A percentile compares a stretch with the other conserved stretches of the same genome.
phyloP scores from a whole-genome alignment of 2,797 vertebrate species.

The Mionectes olivaceus region DNA sequence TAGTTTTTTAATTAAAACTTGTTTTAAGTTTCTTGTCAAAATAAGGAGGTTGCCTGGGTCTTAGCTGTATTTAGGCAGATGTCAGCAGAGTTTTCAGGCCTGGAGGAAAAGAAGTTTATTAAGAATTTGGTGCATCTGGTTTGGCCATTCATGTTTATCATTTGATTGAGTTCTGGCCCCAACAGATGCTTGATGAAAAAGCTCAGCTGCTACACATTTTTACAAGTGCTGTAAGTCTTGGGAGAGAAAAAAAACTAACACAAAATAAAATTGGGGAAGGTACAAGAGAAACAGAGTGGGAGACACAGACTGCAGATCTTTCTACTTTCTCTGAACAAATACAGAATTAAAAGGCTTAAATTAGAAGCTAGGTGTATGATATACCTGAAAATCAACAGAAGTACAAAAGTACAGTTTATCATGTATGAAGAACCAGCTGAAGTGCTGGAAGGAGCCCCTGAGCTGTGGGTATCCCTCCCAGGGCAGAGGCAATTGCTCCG shows the following conservation, averaged over 20 bases:
- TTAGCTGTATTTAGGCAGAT: conserved; percentile 4
- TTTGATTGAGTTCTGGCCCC: background rate
- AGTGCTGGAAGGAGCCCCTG: background rate
- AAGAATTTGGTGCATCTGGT: background rate
- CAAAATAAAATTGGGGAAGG: background rate
- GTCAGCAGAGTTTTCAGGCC: background rate
- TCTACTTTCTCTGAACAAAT: background rate
- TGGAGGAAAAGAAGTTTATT: background rate
- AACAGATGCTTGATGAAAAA: background rate
- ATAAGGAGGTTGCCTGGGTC: background rate
- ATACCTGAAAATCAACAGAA: background rate
- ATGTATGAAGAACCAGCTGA: background rate
- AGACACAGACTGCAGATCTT: background rate
- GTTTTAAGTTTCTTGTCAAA: conserved; percentile 41
- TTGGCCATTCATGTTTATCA: background rate
- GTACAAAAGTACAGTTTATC: background rate
- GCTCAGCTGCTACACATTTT: background rate
- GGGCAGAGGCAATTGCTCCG: background rate
- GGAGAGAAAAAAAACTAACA: background rate
- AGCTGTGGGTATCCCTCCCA: background rate
- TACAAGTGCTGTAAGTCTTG: background rate
- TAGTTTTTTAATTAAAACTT: conserved; percentile 35
- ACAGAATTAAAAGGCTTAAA: background rate
- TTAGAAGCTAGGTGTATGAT: background rate
- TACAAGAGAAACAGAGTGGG: background rate